Conservation (phyloP, 2,797 vertebrate genomes). For the Tokudaia tokunoshimensis region DNA sequence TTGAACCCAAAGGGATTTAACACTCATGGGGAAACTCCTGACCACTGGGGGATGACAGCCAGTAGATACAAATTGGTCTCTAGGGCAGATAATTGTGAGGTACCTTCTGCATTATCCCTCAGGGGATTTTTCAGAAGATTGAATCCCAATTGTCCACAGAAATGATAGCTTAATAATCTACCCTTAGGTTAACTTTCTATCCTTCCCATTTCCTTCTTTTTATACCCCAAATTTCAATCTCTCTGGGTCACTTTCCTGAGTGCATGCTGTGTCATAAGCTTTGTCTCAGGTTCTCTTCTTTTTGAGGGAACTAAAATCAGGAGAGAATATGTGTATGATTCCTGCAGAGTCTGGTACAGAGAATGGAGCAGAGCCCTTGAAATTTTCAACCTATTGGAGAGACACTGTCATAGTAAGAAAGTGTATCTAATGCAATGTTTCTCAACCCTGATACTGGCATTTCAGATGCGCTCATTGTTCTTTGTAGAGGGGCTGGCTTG, state of each 20-base stretch:
- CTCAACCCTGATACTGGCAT: not conserved
- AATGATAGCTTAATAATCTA: conserved; percentile 15
- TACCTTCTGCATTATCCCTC: not conserved
- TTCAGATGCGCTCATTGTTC: not conserved
- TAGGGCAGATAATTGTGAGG: not conserved
- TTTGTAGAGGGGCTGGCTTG: not conserved
- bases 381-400: not conserved
- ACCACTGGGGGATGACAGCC: not conserved
- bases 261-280: not conserved
- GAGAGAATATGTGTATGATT: not conserved
- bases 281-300: conserved; percentile 29
- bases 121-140: conserved; percentile 15
- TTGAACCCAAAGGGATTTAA: conserved; percentile 7
- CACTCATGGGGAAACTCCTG: not conserved
- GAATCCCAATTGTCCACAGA: not conserved
- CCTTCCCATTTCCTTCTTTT: not conserved
- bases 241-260: not conserved
- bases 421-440: not conserved
- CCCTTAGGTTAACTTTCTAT: conserved; percentile 17
- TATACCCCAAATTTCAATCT: not conserved
- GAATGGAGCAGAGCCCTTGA: conserved; percentile 5
- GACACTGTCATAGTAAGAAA: not conserved
- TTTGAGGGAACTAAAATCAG: not conserved
- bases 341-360: not conserved
- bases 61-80: conserved; percentile 28